Base-by-base conservation (phyloP, 2,797 vertebrate species). In the Paedocypris micromegethes region DNA sequence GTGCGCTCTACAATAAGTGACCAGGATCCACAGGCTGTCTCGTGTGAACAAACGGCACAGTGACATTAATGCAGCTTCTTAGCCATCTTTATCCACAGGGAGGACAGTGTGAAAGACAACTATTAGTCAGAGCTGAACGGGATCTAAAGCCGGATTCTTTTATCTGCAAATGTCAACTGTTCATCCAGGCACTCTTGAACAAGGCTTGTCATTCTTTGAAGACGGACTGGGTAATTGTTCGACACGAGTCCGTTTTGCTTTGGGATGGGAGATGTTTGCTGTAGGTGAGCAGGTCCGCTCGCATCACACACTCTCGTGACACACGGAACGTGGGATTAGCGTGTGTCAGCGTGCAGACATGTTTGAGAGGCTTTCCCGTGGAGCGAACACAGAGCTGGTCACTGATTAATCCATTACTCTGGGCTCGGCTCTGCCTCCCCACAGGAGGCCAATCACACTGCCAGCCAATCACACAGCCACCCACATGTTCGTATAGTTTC, bases 361-460 rank as follows among this genome's bases (percentile, higher is more conserved):
- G 83, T 86, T 84, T 80, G 81, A 68, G 74, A 80, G 79, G 85
- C 80, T 80, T 84, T 80, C 86, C 83, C 78, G 80, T 74, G 74
- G 87, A 80, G 84, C 78, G 75, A 84, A 80, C 80, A 82, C 82
- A 86, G 82, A 81, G 79, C 85, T 88, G 88, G 82, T 81, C 83
- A 72, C 76, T 72, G 65, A 89, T 88, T 88, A 88, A 75, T 86
- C 78, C 76, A 83, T 78, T 79, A 74, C 65, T 68, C 70, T 75
- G 75, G 81, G 41, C 59, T 74, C 75, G 3, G 77, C 78, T 80
- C 67, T 70, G 64, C 68, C 77, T 82, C 78, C 39, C 83, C 80
- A 73, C 79, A 85, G 83, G 84, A 84, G 86, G 44, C 62, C 61
- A 66, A 79, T 70, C 61, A 55, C 62, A 53, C 53, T 54, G 60